Base-by-base conservation (phyloP, 2,888 invertebrate genomes). In the Macroteleia sp. region DNA sequence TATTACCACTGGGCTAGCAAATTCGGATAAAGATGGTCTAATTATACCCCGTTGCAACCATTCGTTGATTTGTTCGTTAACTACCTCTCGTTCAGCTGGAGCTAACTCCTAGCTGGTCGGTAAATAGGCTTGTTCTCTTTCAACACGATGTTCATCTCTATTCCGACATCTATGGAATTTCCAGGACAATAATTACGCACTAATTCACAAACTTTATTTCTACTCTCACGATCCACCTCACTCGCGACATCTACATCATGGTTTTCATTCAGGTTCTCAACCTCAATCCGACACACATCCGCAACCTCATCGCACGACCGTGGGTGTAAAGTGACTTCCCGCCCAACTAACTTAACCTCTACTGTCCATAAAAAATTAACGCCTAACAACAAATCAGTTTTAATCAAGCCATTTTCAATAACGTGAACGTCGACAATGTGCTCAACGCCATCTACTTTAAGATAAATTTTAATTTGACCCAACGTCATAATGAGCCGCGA, bases 221-320 rank as follows among this genome's bases (percentile, higher is more conserved):
- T 12, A 22, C 22, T 36, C 0, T 9, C 20, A 0, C 3, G 1
- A 36, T 52, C 52, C 4, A 52, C 52, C 2, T 36, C 36, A 20
- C 36, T 52, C 8, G 52, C 52, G 22, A 52, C 19, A 22, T 52
- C 52, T 52, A 52, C 10, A 19, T 36, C 8, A 12, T 52, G 19
- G 0, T 22, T 14, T 1, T 17, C 1, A 8, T 8, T n/a, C 9
- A 52, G 36, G 2, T 8, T 1, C 9, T 36, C 52, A 20, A 52
- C 52, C 3, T 52, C 20, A 9, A 52, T 52, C 0, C 16, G n/a
- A 36, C n/a, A 52, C 3, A 52, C 52, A 20, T 52, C 36, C 16
- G 36, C 20, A 9, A 52, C 9, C 1, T 20, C 22, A 34, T n/a
- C 32, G 2, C 32, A 5, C 32, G n/a, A 9, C 2, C 10, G 3